Evolutionary conservation across 2,888 invertebrate species (phyloP).

Genomic region (Xanthia icteritia): DNA sequence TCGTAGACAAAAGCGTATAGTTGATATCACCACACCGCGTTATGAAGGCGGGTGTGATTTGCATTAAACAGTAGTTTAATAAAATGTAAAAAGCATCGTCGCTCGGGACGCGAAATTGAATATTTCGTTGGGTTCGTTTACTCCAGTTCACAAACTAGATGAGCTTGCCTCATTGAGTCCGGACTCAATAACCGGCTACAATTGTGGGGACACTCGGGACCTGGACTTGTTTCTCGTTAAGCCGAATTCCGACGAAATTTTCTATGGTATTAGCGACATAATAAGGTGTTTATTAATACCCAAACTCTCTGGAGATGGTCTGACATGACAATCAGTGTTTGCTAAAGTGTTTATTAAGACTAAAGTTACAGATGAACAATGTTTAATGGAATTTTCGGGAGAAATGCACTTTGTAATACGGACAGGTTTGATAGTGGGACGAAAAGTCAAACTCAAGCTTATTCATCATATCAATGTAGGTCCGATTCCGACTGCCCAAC

Average conservation of each 20-base stretch:
- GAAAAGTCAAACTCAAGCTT: background rate
- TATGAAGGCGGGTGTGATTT: slow-evolving; percentile 59
- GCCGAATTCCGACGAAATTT: slow-evolving; percentile 55
- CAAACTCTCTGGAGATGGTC: slow-evolving; percentile 40
- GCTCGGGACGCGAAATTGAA: slow-evolving; percentile 69
- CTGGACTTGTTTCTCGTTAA: slow-evolving; percentile 58
- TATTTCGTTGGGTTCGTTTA: slow-evolving; percentile 68
- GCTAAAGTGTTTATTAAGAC: slow-evolving; percentile 23
- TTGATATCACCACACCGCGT: slow-evolving; percentile 33
- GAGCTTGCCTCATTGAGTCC: slow-evolving; percentile 67
- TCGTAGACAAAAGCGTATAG: slow-evolving; percentile 54
- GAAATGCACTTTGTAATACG: background rate
- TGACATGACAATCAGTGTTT: slow-evolving; percentile 49
- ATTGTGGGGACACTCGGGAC: slow-evolving; percentile 63
- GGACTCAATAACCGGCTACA: slow-evolving; percentile 66
- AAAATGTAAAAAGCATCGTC: slow-evolving; percentile 65
- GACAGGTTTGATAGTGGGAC: background rate
- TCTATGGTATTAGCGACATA: slow-evolving; percentile 53
- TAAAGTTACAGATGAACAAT: background rate
- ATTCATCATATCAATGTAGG: background rate
- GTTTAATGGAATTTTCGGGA: slow-evolving; percentile 1
- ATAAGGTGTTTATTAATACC: slow-evolving; percentile 61
- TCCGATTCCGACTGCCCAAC: background rate
- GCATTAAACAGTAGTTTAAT: slow-evolving; percentile 64
- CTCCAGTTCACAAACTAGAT: slow-evolving; percentile 66